Evolutionary conservation across 1,140 invertebrate genomes (phyloP), one percentile per base, ranked within the genome.

Genomic region (Cecropterus lyciades): DNA sequence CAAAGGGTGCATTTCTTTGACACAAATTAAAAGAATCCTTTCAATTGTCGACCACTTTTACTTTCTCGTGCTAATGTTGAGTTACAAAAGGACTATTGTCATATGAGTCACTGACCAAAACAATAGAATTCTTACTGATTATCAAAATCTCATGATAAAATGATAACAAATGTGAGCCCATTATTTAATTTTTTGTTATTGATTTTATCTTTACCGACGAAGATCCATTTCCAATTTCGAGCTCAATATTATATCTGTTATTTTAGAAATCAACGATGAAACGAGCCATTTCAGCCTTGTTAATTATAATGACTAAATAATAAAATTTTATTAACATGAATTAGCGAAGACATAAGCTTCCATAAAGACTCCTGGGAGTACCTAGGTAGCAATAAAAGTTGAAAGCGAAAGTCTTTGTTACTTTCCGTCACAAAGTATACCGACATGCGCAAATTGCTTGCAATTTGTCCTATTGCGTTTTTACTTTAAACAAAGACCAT

Each of bases 1-100:
- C 83, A 82, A 90, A 88, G 87, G 84, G 86, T 82, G 72, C 72
- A 71, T 81, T 79, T 80, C 79, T 82, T 83, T 70, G 67, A 67
- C 64, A 48, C 51, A 77, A 81, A 80, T 79, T 73, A 85, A 86
- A 82, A 77, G 75, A 72, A 69, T 74, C 67, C 72, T 79, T 69
- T 65, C 75, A 77, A 81, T 78, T 82, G 65, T 72, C 69, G 77
- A 73, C 73, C 72, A 81, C 82, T 85, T 82, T 87, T 76, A 78
- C 81, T 84, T 82, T 84, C 66, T 62, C 69, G 80, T 76, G 20
- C 15, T 10, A 9, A 10, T 33, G 6, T 33, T 33, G 1, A 33
- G 9, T 33, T 10, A 33, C 30, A 33, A 33, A 33, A 33, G 7
- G 6, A 9, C 9, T 33, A 33, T 7, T 33, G 30, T 24, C 20